Base-by-base conservation (phyloP, 2,888 invertebrate genomes). In the Elgonia sp. region DNA sequence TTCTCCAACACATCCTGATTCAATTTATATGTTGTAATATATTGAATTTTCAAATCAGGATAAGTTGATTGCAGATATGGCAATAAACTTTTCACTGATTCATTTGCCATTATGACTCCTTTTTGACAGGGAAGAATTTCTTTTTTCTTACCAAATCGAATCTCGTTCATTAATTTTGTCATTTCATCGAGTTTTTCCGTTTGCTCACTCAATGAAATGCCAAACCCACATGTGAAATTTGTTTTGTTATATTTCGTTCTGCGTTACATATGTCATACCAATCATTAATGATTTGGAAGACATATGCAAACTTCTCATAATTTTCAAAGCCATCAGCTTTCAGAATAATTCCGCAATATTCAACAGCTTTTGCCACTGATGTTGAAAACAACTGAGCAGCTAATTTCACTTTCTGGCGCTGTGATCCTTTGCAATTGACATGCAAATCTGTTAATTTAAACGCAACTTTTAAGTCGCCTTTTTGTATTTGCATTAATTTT, bases 251-350 rank as follows among this genome's bases (percentile, higher is more conserved):
- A 57, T 57, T 57, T 57, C 6, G 18, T 9, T 8, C 21, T 18
- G 8, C 21, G 16, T 84, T 84, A 12, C 53, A 55, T 9, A 84
- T 12, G 46, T 84, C 84, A 46, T 76, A 84, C 76, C 84, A 84
- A 14, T 84, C 76, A 76, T 84, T 76, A 0, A 69, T 37, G 9
- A 63, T 42, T 53, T 67, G 40, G n/a, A 76, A 50, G 3, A 53
- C n/a, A 53, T 53, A 53, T 53, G 9, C 53, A 14, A 16, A 12
- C n/a, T 16, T 16, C 16, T n/a, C 5, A 8, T 16, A 53, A 53
- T 53, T 53, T 53, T 21, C 20, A 18, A 50, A 50, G 14, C 50
- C 50, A 5, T 7, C 14, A 8, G 16, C 14, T 50, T 50, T 42
- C 16, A n/a, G n/a, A n/a, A n/a, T 53, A 12, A 5, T 16, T 6